Evolutionary conservation across 2,113 vertebrate species (phyloP), one percentile per base, ranked within the genome.

Genomic region (Pituophis catenifer): DNA sequence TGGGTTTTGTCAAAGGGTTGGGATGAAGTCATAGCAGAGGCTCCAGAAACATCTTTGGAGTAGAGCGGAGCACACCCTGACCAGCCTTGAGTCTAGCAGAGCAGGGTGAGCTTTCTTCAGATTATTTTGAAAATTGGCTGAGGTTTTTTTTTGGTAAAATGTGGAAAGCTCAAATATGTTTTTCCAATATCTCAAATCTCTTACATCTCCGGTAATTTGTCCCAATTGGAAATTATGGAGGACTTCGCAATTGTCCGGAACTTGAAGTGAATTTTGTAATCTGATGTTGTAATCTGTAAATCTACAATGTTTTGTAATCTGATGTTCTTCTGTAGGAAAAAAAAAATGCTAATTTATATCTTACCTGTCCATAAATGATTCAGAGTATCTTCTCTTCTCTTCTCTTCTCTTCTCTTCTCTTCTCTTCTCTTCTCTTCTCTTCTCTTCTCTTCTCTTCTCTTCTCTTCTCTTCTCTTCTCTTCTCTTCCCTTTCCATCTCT

Each of bases 21-120:
- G 58, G 89, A 23, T 21, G 89, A 88, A 92, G 93, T 94, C 89
- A 90, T 91, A 87, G 58, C 17, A 11, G 57, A 44, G 53, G 93
- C 59, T 92, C 26, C 75, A 85, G 57, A 24, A 53, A 52, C 7
- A 6, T 90, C 75, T 86, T 38, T 81, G 88, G 88, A 81, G 65
- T 57, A 48, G 19, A 44, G 70, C 23, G 89, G 65, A 85, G 21
- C 53, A 57, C 23, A 57, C 38, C 9, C 38, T 55, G 24, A 54
- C 52, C 88, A 81, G 24, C 15, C 26, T 85, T 54, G 52, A 55
- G 65, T 23, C 54, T 9, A 58, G 13, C 26, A 48, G 24, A 21
- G 8, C 29, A 55, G 65, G n/a, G 21, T 8, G 12, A 55, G 21
- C 1, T 29, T 26, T 54, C 90, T 23, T 55, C 52, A 15, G n/a